Evolutionary conservation across 2,113 vertebrate genomes (phyloP), one percentile per base, ranked within the genome.

Genomic region (Melanotaenia duboulayi): DNA sequence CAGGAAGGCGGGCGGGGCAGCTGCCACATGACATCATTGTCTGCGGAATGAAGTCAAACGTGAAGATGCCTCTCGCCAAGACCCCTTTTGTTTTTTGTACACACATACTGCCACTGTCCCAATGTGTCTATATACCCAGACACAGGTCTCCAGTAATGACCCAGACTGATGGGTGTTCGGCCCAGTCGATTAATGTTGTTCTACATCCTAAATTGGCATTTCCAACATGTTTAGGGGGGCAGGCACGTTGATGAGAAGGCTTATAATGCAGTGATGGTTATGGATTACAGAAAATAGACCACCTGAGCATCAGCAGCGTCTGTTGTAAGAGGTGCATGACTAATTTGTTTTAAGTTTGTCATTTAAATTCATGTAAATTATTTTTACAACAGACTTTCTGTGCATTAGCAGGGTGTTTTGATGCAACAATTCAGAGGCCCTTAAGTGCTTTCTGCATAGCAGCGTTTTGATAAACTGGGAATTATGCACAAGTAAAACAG

Each of bases 11-110:
- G 22, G 66, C 12, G 48, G 78, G 55, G 68, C 52, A 69, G 59
- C 83, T 92, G 84, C 83, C 82, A 89, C 77, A 63, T 50, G 1
- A 74, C 74, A 82, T 91, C 74, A 84, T 37, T 40, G 60, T 90
- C 82, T 69, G 57, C 52, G 39, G 55, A 82, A 81, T 83, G 68
- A 91, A 90, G 80, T 89, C 73, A 86, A 74, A 81, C 75, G 71
- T 89, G 75, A 90, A 90, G 73, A 84, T 74, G 65, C 14, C n/a
- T 60, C 70, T 56, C 8, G 28, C 59, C 61, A 63, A 76, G 79
- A 71, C 70, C 58, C 65, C 73, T 87, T 35, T 84, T 86, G 69
- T 83, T 91, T 42, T 85, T 81, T 68, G 50, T 24, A 44, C 67
- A 90, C 84, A 83, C 58, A 72, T 46, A 70, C 35, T 51, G 42